phyloP scores from a whole-genome alignment of 2,113 vertebrate species.

The Montifringilla adamsi region DNA sequence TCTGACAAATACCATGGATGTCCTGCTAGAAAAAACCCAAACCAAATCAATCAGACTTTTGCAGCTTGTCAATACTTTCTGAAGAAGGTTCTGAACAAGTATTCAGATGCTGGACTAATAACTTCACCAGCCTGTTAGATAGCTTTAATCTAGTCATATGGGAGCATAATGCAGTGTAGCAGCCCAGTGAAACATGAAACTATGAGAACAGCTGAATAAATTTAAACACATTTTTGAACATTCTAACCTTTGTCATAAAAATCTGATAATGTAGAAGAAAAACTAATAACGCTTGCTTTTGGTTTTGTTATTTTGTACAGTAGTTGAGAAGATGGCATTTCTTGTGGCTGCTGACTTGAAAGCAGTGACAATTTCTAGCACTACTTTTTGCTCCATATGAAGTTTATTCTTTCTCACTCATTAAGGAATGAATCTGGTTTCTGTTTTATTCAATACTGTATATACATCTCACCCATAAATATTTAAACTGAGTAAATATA shows the following conservation, averaged over 20 bases:
- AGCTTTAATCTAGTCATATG: constrained; percentile 64
- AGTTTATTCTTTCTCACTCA: constrained; percentile 65
- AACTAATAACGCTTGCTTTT: constrained; percentile 40
- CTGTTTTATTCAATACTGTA: constrained; percentile 73
- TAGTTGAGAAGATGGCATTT: constrained; percentile 52
- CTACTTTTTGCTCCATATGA: constrained; percentile 43
- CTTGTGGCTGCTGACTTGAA: constrained; percentile 39
- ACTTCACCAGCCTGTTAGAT: constrained; percentile 38
- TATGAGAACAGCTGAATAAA: constrained; percentile 71
- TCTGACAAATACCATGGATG: background rate
- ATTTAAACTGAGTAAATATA: constrained; percentile 72
- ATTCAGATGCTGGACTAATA: constrained; percentile 26
- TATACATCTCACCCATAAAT: constrained; percentile 71
- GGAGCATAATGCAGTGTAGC: constrained; percentile 55
- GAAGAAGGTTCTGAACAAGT: constrained; percentile 14
- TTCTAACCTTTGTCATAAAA: constrained; percentile 62
- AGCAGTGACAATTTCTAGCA: constrained; percentile 26
- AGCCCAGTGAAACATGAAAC: constrained; percentile 68
- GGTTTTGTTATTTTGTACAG: constrained; percentile 54
- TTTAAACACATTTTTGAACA: constrained; percentile 63
- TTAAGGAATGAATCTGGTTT: constrained; percentile 73
- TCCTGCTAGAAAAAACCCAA: background rate
- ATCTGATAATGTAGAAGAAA: constrained; percentile 63
- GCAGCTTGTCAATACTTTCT: background rate
- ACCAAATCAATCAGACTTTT: background rate